Percentiles rank a stretch among this genome's conserved stretches.
Evolutionary conservation across 2,888 invertebrate genomes (phyloP).

Genomic region (Cerastis leucographa): DNA sequence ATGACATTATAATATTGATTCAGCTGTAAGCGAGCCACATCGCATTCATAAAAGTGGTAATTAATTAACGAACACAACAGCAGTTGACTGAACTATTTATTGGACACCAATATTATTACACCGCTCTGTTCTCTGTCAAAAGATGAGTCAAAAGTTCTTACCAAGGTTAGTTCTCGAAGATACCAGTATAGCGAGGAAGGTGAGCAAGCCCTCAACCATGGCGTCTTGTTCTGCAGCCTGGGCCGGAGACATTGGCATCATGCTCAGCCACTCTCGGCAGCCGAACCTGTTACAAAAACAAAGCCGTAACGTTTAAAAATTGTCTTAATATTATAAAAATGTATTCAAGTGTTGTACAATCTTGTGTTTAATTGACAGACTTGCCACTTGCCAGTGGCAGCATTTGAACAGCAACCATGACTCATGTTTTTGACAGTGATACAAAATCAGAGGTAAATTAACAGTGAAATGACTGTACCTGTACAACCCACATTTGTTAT

Average conservation of each 20-base stretch:
- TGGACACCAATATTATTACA: neutral
- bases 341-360: no score
- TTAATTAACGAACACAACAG: neutral
- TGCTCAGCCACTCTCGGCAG: constrained; percentile 96
- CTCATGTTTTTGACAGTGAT: no score
- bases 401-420: neutral
- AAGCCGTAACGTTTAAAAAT: neutral
- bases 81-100: neutral
- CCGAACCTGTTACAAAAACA: constrained; percentile 92
- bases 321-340: neutral
- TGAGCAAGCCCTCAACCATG: constrained; percentile 98
- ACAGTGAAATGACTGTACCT: neutral
- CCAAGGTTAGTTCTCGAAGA: constrained; percentile 97
- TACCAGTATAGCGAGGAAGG: constrained; percentile 96
- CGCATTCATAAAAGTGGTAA: neutral
- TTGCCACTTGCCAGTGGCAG: neutral
- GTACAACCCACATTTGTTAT: no score
- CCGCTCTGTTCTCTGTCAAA: neutral
- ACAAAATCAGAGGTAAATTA: neutral
- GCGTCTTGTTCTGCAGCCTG: constrained; percentile 96
- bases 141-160: constrained; percentile 75
- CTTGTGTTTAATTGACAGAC: neutral
- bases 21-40: neutral
- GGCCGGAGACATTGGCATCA: constrained; percentile 92
- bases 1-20: neutral